Base-by-base conservation (phyloP, 2,888 invertebrate species). In the Adela reaumurella region DNA sequence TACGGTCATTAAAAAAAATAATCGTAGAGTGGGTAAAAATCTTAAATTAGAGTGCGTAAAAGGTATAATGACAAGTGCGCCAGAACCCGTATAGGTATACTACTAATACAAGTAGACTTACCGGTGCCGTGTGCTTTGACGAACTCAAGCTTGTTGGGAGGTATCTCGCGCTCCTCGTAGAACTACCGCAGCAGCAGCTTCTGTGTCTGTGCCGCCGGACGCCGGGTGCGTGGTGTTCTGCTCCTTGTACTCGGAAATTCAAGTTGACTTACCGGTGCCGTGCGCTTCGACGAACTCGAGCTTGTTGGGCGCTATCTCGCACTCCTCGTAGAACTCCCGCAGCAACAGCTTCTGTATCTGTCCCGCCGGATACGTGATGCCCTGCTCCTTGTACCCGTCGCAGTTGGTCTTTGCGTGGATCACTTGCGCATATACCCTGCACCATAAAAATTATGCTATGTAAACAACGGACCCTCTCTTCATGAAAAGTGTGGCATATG, bases 61-160 rank as follows among this genome's bases (percentile, higher is more conserved):
- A n/a, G n/a, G n/a, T n/a, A n/a, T n/a, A n/a, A n/a, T n/a, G n/a
- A n/a, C n/a, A n/a, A n/a, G n/a, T n/a, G n/a, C n/a, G n/a, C n/a
- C n/a, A n/a, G n/a, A n/a, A n/a, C n/a, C n/a, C n/a, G n/a, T n/a
- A n/a, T n/a, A n/a, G n/a, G n/a, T n/a, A n/a, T n/a, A n/a, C n/a
- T n/a, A n/a, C n/a, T n/a, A n/a, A n/a, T n/a, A 17, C 8, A 16
- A n/a, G n/a, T n/a, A n/a, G n/a, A 24, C 50, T 52, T 54, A 79
- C 90, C 91, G 49, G 91, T 90, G 54, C 90, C 89, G 57, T 95
- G 96, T 48, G 94, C 92, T 65, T 96, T 96, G 2, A 96, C 82
- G 62, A 87, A 96, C 55, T 86, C 85, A 48, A 96, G 76, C 1
- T 74, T 69, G 3, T 70, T 68, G 0, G 94, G 92, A 49, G 86